A percentile compares a stretch with the other conserved stretches of the same genome.
Evolutionary conservation across 2,113 vertebrate genomes (phyloP).

Genomic region (Oceanites oceanicus): DNA sequence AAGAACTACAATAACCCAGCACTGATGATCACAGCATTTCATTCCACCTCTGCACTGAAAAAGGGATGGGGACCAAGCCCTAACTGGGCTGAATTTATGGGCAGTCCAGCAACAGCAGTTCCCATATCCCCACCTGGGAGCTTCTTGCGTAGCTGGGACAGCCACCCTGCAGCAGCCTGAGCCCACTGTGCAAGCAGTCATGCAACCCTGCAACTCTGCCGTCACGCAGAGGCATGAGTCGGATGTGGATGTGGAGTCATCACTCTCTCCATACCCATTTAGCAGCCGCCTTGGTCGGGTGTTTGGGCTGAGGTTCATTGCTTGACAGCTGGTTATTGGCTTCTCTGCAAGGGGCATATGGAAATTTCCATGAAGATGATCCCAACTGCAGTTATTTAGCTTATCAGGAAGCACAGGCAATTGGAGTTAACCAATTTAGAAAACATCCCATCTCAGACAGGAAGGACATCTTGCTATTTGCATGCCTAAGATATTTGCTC

Average conservation of each 20-base stretch:
- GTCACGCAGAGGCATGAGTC: rapidly evolving
- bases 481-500: background rate
- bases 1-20: background rate
- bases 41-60: background rate
- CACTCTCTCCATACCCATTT: background rate
- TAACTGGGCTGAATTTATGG: background rate
- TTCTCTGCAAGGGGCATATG: slow-evolving; percentile 32
- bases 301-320: slow-evolving; percentile 37
- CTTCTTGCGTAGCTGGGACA: background rate
- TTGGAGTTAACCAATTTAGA: background rate
- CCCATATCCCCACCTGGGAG: background rate
- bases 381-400: background rate
- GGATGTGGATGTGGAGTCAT: background rate
- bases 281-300: background rate
- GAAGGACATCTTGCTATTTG: background rate
- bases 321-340: slow-evolving; percentile 60
- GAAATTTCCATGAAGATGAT: slow-evolving; percentile 44
- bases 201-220: background rate
- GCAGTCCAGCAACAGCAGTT: background rate
- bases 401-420: background rate
- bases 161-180: background rate
- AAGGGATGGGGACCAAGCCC: background rate
- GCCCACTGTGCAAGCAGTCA: background rate
- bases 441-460: background rate
- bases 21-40: background rate